A percentile compares a stretch with the other conserved stretches of the same genome.
Conservation (phyloP, 1,140 invertebrate species). For the Rhagoletis zephyria region DNA sequence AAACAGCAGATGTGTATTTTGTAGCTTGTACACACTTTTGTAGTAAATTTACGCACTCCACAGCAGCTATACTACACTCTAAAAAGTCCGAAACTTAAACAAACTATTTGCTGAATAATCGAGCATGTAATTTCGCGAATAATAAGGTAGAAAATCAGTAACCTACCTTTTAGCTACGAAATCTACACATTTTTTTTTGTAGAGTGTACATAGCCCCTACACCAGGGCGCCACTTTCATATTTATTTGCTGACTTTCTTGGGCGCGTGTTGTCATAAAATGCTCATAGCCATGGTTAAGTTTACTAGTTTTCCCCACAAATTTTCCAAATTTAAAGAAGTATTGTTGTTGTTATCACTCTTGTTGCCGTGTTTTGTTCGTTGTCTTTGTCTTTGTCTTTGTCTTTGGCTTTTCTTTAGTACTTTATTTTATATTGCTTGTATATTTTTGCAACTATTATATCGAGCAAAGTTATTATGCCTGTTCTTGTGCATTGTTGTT, state of each 20-base stretch:
- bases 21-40: too few species aligned
- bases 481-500: neutral
- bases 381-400: neutral
- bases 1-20: too few species aligned
- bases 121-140: too few species aligned
- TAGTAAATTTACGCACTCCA: too few species aligned
- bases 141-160: too few species aligned
- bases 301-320: neutral
- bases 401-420: neutral
- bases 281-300: neutral
- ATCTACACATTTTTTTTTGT: too few species aligned
- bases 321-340: neutral
- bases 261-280: constrained; percentile 18
- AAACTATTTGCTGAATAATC: too few species aligned
- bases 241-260: neutral
- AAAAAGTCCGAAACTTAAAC: too few species aligned
- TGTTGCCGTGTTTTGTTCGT: neutral
- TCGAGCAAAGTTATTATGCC: neutral
- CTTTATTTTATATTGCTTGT: neutral
- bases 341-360: neutral
- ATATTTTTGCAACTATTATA: neutral
- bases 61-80: too few species aligned
- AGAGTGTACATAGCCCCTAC: too few species aligned
- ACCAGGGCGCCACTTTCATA: neutral
- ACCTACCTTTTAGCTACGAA: too few species aligned